These are phyloP conservation scores for Eupithecia inturbata DNA, from an alignment of 2,888 invertebrate genomes.

Conservation along the genomic window DNA sequence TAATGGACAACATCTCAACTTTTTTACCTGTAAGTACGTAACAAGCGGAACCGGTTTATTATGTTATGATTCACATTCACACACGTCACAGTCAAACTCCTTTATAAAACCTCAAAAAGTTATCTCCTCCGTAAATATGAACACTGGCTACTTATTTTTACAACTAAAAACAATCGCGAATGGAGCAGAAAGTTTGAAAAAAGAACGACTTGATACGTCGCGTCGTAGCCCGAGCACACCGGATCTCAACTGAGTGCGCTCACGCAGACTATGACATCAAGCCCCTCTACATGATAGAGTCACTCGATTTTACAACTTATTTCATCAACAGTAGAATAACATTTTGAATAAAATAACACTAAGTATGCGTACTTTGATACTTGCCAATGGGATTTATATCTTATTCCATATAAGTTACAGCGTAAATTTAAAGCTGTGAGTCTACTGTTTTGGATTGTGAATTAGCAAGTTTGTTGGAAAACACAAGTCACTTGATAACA, in stretches of 20 bases:
- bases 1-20: not conserved
- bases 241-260: constrained; percentile 73
- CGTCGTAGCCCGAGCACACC: constrained; percentile 58
- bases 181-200: constrained; percentile 40
- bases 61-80: not conserved
- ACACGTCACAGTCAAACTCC: constrained; percentile 1
- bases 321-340: constrained; percentile 38
- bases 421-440: not conserved
- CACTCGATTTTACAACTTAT: constrained; percentile 50
- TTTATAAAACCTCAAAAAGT: constrained; percentile 3
- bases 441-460: constrained; percentile 51
- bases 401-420: not conserved
- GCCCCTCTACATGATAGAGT: constrained; percentile 51
- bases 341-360: constrained; percentile 35
- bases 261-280: constrained; percentile 68
- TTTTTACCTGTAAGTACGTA: not conserved
- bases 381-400: constrained; percentile 6
- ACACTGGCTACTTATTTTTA: constrained; percentile 39
- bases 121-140: constrained; percentile 17
- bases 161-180: constrained; percentile 33
- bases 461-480: constrained; percentile 72
- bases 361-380: not conserved
- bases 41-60: not conserved
- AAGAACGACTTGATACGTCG: constrained; percentile 17
- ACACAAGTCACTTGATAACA: constrained; percentile 61